Percentiles rank a stretch among this genome's conserved stretches.
These are phyloP conservation scores for Drosophila fuyamai DNA, from an alignment of 1,140 invertebrate genomes.

Conservation along the genomic window DNA sequence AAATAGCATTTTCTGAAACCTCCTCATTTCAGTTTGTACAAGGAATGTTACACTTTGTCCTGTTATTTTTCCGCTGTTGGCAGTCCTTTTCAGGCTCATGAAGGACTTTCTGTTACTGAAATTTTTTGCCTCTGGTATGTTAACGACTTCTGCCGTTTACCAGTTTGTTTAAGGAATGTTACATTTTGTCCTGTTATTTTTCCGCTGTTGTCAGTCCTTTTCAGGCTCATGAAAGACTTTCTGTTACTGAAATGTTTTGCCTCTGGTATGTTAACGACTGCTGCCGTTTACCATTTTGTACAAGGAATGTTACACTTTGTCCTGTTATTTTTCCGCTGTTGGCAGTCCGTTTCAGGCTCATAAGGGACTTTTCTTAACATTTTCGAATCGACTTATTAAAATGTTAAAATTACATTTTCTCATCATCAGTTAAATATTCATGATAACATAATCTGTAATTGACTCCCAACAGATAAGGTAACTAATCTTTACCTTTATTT, in stretches of 20 bases:
- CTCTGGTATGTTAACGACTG: constrained; percentile 4
- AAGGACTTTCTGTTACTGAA: constrained; percentile 17
- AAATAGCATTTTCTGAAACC: too few species aligned
- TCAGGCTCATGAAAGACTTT: neutral
- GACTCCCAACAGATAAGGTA: too few species aligned
- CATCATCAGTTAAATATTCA: too few species aligned
- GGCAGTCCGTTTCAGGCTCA: neutral
- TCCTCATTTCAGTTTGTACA: neutral
- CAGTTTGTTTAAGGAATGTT: constrained; percentile 5
- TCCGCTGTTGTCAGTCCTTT: neutral
- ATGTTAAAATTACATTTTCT: too few species aligned
- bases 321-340: neutral
- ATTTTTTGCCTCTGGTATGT: constrained; percentile 9
- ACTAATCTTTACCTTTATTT: too few species aligned
- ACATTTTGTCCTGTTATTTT: neutral
- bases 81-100: neutral
- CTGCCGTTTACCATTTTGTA: neutral
- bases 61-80: neutral
- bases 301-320: neutral
- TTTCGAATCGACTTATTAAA: too few species aligned
- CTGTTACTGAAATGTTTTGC: constrained; percentile 17
- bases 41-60: neutral
- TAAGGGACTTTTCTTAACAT: too few species aligned
- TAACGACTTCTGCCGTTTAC: neutral
- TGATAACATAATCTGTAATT: neutral